Conservation (phyloP, 2,797 vertebrate genomes). For the Balearica regulorum region DNA sequence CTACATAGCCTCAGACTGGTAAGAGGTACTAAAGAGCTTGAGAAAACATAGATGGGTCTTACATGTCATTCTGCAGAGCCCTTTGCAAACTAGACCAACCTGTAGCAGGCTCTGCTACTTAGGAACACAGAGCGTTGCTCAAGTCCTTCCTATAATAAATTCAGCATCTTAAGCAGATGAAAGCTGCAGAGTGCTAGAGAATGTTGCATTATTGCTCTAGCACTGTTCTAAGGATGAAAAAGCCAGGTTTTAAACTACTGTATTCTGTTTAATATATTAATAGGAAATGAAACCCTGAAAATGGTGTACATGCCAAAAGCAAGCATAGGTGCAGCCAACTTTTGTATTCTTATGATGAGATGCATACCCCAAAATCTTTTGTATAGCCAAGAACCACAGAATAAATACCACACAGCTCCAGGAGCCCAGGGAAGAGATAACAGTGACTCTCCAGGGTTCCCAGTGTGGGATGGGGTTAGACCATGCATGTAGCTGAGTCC, state of each 20-base stretch:
- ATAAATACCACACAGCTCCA: constrained; percentile 9
- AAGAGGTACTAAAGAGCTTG: not conserved
- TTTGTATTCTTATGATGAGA: constrained; percentile 10
- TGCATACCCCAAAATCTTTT: constrained; percentile 45
- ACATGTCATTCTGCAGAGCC: not conserved
- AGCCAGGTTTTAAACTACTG: constrained; percentile 26
- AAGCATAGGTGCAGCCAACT: constrained; percentile 43
- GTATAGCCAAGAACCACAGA: constrained; percentile 50
- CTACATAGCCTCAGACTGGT: not conserved
- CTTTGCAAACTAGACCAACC: not conserved
- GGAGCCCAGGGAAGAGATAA: constrained; percentile 48
- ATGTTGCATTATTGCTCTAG: constrained; percentile 2
- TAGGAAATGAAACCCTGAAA: constrained; percentile 49
- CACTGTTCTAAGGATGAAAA: constrained; percentile 19
- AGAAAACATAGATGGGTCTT: not conserved
- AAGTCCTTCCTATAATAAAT: not conserved
- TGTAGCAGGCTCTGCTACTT: not conserved
- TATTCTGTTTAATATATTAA: constrained; percentile 53
- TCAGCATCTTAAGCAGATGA: not conserved
- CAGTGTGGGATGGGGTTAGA: constrained; percentile 17
- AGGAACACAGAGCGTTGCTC: not conserved
- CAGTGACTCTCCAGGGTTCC: constrained; percentile 33
- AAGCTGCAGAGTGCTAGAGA: not conserved
- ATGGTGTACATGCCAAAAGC: constrained; percentile 22
- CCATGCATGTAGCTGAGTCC: not conserved